Evolutionary conservation across 2,888 invertebrate genomes (phyloP), one percentile per base, ranked within the genome.

Genomic region (Lycaena phlaeas): DNA sequence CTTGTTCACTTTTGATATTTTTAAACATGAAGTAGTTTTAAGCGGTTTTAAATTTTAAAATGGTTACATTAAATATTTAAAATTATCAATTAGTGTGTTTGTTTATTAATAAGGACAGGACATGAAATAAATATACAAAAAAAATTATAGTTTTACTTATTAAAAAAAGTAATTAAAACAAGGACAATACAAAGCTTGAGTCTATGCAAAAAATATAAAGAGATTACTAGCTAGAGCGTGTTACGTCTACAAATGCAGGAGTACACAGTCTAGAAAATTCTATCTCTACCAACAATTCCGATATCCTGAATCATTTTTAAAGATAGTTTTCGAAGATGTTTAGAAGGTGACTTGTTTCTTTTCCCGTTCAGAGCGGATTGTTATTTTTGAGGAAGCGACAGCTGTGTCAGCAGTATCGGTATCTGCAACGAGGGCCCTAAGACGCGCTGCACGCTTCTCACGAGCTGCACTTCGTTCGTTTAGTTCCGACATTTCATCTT

Each of bases 401-500:
- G 68, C 56, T 6, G 73, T 56, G 40, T 82, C 81, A 1, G 67
- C 48, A 5, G 56, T 61, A 41, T 88, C 88, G 4, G 74, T 70
- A 52, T 88, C 92, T 38, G 88, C 90, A 11, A 92, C 88, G 15
- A 93, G 66, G 1, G 90, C 89, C 40, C 89, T 86, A 18, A 93
- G 86, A 39, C 90, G 88, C 1, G 91, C 91, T 1, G 90, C 88
- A 31, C 92, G 87, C 44, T 89, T 88, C 60, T 93, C 92, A 48
- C 92, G 86, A 12, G 88, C 88, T 0, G 89, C 89, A 55, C 87
- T 88, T 56, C 89, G 87, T 57, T 92, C 91, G 11, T 82, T 88
- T 44, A 92, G 71, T 51, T 89, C 90, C 28, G 89, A 87, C 90
- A 92, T 92, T 68, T 93, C 93, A 37, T 88, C 88, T 58, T 93